Conservation (phyloP, 2,888 invertebrate genomes). For the Galerucella calmariensis region DNA sequence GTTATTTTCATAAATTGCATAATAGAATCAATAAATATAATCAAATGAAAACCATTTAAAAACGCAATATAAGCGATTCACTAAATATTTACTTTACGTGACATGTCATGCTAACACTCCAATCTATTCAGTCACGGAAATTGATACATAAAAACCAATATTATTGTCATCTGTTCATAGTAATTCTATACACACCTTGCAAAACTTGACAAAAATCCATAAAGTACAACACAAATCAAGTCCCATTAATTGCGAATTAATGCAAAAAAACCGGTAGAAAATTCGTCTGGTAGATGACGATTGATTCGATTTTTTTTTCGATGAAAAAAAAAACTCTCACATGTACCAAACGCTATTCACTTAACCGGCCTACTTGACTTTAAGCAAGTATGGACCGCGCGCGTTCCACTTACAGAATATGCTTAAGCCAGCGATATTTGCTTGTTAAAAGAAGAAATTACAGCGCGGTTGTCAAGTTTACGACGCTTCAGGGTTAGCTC, state of each 20-base stretch:
- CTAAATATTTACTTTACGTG: background rate
- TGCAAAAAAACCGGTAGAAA: conserved; percentile 32
- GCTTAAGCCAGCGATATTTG: conserved; percentile 39
- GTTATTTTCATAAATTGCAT: too few relatives aligned
- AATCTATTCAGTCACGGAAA: background rate
- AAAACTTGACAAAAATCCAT: conserved; percentile 22
- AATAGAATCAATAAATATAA: too few relatives aligned
- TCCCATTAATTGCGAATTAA: conserved; percentile 8
- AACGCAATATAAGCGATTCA: background rate
- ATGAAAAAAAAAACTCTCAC: conserved; percentile 34
- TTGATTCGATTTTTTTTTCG: conserved; percentile 12
- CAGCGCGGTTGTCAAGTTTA: conserved; percentile 31
- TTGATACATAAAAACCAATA: background rate
- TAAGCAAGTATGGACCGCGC: conserved; percentile 48
- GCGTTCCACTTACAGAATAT: conserved; percentile 51
- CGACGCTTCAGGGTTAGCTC: background rate
- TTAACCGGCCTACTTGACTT: conserved; percentile 40
- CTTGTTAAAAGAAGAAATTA: conserved; percentile 48
- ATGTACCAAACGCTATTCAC: conserved; percentile 46
- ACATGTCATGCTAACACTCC: background rate
- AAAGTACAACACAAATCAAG: conserved; percentile 15
- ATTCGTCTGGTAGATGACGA: conserved; percentile 32
- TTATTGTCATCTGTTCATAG: background rate
- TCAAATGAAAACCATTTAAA: background rate
- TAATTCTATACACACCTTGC: conserved; percentile 9